Percentiles rank a stretch among this genome's conserved stretches.
phyloP scores from a whole-genome alignment of 30 jellyfish, hydroid and myxozoan species.

The Clytia hemisphaerica region DNA sequence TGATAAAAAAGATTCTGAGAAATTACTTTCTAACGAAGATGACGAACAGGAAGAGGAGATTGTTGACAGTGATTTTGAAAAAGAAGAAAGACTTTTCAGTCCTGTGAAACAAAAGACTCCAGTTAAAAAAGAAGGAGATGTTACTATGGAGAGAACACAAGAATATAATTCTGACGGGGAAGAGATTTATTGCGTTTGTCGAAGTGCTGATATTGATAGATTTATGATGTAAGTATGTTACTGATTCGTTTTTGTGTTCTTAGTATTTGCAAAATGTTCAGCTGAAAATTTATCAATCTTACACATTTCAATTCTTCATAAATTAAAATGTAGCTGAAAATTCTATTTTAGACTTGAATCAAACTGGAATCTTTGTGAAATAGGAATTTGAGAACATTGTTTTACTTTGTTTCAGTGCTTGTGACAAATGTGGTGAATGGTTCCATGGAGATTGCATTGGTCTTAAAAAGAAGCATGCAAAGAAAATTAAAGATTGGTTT shows the following conservation, averaged over 20 bases:
- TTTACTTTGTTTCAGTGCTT: constrained; percentile 43
- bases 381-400: too few species aligned
- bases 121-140: not conserved
- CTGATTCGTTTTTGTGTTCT: too few species aligned
- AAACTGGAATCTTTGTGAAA: too few species aligned
- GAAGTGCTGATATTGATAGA: constrained; percentile 68
- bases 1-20: too few species aligned
- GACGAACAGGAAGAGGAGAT: too few species aligned
- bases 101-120: not conserved
- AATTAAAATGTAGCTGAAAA: too few species aligned
- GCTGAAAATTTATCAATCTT: too few species aligned
- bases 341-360: not conserved
- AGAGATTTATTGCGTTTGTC: constrained; percentile 64
- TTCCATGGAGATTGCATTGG: constrained; percentile 88
- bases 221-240: constrained; percentile 77
- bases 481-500: constrained; percentile 74
- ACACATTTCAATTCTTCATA: too few species aligned
- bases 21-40: too few species aligned
- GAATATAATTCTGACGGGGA: constrained; percentile 18
- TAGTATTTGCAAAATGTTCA: too few species aligned
- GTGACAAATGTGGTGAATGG: constrained; percentile 88
- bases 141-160: not conserved
- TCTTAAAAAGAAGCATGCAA: constrained; percentile 43
- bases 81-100: not conserved
- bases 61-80: not conserved